Conservation (phyloP, 2,797 vertebrate genomes). For the Catostomus latipinnis region DNA sequence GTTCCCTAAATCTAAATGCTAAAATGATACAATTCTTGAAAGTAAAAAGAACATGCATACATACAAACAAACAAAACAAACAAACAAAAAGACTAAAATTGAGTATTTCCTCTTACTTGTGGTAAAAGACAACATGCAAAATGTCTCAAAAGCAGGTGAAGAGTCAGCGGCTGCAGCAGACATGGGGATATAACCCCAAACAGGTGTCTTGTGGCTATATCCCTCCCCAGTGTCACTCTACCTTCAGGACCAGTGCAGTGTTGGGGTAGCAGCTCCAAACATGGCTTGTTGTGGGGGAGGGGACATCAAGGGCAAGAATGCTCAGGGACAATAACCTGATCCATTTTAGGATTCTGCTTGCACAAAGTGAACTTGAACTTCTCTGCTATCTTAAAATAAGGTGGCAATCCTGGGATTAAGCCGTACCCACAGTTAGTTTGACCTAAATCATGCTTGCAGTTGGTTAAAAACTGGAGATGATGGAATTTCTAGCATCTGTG, state of each 20-base stretch:
- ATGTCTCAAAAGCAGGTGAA: conserved; percentile 73
- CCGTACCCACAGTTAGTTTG: conserved; percentile 71
- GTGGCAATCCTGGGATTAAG: conserved; percentile 81
- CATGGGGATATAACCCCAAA: conserved; percentile 60
- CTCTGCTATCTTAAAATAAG: conserved; percentile 80
- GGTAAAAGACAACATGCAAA: conserved; percentile 75
- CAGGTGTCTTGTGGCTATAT: conserved; percentile 64
- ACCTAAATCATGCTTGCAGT: conserved; percentile 75
- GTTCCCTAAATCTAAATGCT: neutral
- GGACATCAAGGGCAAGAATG: conserved; percentile 63
- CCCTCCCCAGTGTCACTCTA: conserved; percentile 77
- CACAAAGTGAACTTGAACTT: conserved; percentile 80
- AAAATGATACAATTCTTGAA: conserved; percentile 20
- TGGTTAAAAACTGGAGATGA: conserved; percentile 58
- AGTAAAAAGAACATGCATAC: conserved; percentile 21
- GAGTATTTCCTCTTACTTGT: conserved; percentile 40
- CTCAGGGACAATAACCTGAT: conserved; percentile 66
- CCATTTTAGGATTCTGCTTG: conserved; percentile 76
- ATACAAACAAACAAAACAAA: neutral
- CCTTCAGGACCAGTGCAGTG: conserved; percentile 62
- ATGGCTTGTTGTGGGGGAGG: conserved; percentile 21
- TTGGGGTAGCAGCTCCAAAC: conserved; percentile 37
- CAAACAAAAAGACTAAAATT: conserved; percentile 30
- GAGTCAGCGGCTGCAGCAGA: conserved; percentile 66
- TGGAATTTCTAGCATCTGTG: conserved; percentile 61